Evolutionary conservation across 2,888 invertebrate species (phyloP).

Genomic region (Automeris io): DNA sequence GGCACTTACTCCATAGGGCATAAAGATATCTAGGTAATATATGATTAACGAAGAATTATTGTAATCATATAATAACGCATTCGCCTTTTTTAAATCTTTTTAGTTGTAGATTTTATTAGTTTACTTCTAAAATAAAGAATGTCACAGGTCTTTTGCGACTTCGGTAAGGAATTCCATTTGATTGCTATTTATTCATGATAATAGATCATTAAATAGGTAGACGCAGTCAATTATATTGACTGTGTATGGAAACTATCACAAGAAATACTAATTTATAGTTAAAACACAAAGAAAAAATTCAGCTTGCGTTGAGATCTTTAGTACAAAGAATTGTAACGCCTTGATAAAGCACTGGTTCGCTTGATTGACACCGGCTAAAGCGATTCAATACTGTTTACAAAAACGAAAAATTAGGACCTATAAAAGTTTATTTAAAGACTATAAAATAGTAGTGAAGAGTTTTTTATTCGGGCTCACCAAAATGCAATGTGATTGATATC

Average conservation of each 20-base stretch:
- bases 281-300: background rate
- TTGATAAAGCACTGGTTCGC: background rate
- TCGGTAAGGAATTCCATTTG: slow-evolving; percentile 36
- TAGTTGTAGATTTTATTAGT: background rate
- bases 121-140: slow-evolving; percentile 5
- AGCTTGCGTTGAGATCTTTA: slow-evolving; percentile 8
- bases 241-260: slow-evolving; percentile 4
- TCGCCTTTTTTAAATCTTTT: background rate
- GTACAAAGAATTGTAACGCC: no score
- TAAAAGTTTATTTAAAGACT: no score
- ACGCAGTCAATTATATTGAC: slow-evolving; percentile 20
- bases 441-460: no score
- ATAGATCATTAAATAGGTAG: slow-evolving; percentile 12
- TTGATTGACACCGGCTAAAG: background rate
- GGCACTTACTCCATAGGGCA: no score
- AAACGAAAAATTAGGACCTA: no score
- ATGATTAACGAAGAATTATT: background rate
- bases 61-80: slow-evolving; percentile 1
- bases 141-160: slow-evolving; percentile 31
- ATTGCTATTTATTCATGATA: slow-evolving; percentile 32
- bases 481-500: no score
- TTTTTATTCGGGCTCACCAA: no score
- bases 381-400: background rate
- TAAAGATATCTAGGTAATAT: no score
- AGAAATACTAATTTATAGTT: background rate